Percentiles rank a stretch among this genome's conserved stretches.
These are phyloP conservation scores for Conus ventricosus DNA, from an alignment of 1,140 invertebrate genomes.

Conservation along the genomic window DNA sequence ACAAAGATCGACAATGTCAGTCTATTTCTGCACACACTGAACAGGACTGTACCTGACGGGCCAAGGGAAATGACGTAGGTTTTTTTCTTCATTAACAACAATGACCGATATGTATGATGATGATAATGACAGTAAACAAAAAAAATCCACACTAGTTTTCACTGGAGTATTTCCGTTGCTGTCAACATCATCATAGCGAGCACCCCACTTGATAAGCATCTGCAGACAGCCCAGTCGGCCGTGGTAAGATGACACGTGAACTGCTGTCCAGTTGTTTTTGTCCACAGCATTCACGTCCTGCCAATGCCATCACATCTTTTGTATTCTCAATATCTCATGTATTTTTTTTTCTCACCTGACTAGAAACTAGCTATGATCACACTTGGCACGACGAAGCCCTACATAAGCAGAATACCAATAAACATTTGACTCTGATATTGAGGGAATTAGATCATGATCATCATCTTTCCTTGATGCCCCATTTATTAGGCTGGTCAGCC, in stretches of 20 bases:
- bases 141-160: not conserved
- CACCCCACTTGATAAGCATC: conserved; percentile 72
- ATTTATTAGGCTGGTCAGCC: too few relatives aligned
- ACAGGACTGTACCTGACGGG: too few relatives aligned
- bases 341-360: not conserved
- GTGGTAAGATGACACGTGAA: conserved; percentile 74
- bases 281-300: conserved; percentile 71
- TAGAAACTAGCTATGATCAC: not conserved
- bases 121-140: too few relatives aligned
- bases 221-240: conserved; percentile 74
- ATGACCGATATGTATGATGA: too few relatives aligned
- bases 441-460: too few relatives aligned
- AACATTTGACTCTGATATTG: too few relatives aligned
- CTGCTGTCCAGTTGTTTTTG: conserved; percentile 73
- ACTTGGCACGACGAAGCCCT: not conserved
- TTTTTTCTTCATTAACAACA: too few relatives aligned
- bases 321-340: not conserved
- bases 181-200: conserved; percentile 71
- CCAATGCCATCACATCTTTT: conserved; percentile 7
- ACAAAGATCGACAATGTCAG: too few relatives aligned
- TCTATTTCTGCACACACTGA: too few relatives aligned
- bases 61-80: too few relatives aligned
- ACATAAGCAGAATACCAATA: too few relatives aligned
- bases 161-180: conserved; percentile 74
- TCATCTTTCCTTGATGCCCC: too few relatives aligned